Base-by-base conservation (phyloP, 2,797 vertebrate species). In the Avahi laniger region DNA sequence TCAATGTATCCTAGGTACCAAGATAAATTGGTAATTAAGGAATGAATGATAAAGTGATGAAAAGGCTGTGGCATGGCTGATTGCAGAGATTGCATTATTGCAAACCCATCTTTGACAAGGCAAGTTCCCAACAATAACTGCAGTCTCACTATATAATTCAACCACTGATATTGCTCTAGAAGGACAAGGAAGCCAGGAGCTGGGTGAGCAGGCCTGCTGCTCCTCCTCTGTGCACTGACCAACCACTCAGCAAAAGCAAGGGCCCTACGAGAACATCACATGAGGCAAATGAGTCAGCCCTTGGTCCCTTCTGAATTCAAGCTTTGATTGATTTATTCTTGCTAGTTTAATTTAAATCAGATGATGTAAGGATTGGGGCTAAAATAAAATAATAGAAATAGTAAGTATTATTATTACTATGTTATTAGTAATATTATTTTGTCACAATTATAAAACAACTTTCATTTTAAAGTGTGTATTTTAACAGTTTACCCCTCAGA, bases 131-230 rank as follows among this genome's bases (percentile, higher is more conserved):
- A 38, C 35, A 41, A 38, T 48, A 80, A 59, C 70, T 63, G 54
- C 43, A 84, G 75, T 57, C 65, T 91, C 87, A 69, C 72, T 59
- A 26, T 90, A 89, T 86, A 89, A 88, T 57, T 80, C 79, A 69
- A 3, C 67, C 79, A 0, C 35, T 89, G 94, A 94, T 82, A 67
- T 28, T 90, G 70, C 92, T 50, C n/a, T 96, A 96, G 43, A 76
- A 15, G 63, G 41, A 0, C 14, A 28, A 30, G 67, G 48, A 78
- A 65, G 84, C 30, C 75, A 69, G 17, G 0, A 12, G 33, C 84
- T 38, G 65, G 80, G 22, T 38, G 72, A 59, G 48, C 91, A 85
- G 22, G 20, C 26, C 81, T 75, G 52, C 4, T 0, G 10, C 5
- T 0, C 14, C 5, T 0, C 79, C 9, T 0, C 24, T 17, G 7